Evolutionary conservation across 2,888 invertebrate genomes (phyloP), one percentile per base, ranked within the genome.

Genomic region (Hemaris fuciformis): DNA sequence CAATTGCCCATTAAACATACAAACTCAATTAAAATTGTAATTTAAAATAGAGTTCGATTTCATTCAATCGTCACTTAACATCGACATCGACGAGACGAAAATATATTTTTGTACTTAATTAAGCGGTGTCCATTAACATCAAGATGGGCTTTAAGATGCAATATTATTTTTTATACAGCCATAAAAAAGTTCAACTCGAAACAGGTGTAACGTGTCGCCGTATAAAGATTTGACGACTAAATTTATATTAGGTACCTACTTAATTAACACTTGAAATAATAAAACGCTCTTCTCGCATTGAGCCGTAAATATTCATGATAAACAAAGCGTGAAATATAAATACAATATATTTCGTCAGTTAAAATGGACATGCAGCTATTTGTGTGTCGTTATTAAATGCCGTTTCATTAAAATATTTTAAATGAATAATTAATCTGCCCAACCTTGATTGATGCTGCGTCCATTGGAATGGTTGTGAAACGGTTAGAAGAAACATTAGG

Each of bases 141-240:
- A 18, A 18, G 31, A 18, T 18, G 18, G 27, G 31, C 15, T 53
- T 53, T 10, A 15, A 53, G 15, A 53, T 10, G 10, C 4, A 31
- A 18, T 53, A 53, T 53, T 53, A 27, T 53, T 53, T 53, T 53
- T 18, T 31, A 53, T 53, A 53, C 27, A 53, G 53, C 31, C 53
- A 53, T 53, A 18, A 53, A 31, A 31, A 31, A 48, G 31, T 31
- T 53, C 27, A 53, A 1, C 10, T 5, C 5, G 8, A 53, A 53
- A 53, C 53, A 53, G 53, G 53, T 53, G 18, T 31, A 31, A 20
- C 53, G 15, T 53, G 53, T 53, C 53, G 10, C 20, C 45, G 45
- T 4, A 45, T 45, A 10, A 53, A 53, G 31, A 53, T 53, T 53
- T 53, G 53, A 31, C 53, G 53, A 18, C 53, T 20, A 31, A 48